These are phyloP conservation scores for Prionailurus bengalensis DNA, from an alignment of 2,113 vertebrate genomes.

Conservation along the genomic window DNA sequence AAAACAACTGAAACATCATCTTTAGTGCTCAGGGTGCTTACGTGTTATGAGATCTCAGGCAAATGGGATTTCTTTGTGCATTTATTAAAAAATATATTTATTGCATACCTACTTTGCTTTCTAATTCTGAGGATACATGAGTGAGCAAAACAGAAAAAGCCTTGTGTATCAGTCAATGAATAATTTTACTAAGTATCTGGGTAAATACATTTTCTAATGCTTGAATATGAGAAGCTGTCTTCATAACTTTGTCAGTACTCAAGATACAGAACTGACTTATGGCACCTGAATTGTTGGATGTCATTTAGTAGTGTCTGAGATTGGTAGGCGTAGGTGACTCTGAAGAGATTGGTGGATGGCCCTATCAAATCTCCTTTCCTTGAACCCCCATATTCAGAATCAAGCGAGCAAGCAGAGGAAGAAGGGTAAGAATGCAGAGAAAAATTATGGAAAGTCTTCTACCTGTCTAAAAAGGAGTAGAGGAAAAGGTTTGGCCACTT, in stretches of 20 bases:
- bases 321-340: neutral
- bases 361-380: neutral
- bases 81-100: constrained; percentile 40
- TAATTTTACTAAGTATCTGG: constrained; percentile 8
- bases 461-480: neutral
- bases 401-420: neutral
- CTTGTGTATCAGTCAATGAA: neutral
- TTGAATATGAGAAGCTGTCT: constrained; percentile 40
- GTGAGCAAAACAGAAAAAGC: neutral
- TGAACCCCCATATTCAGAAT: constrained; percentile 20
- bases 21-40: constrained; percentile 20
- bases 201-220: constrained; percentile 40
- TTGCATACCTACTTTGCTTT: neutral
- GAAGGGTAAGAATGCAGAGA: neutral
- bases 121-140: neutral
- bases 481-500: constrained; percentile 45
- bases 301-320: neutral
- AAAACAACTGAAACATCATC: constrained; percentile 54
- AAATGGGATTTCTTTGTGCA: constrained; percentile 22
- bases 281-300: neutral
- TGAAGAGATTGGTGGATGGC: constrained; percentile 30
- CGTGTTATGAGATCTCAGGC: constrained; percentile 39
- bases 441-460: neutral
- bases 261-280: neutral
- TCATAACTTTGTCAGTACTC: neutral